These are phyloP conservation scores for Brenthis hecate DNA, from an alignment of 2,888 invertebrate species.

Conservation along the genomic window DNA sequence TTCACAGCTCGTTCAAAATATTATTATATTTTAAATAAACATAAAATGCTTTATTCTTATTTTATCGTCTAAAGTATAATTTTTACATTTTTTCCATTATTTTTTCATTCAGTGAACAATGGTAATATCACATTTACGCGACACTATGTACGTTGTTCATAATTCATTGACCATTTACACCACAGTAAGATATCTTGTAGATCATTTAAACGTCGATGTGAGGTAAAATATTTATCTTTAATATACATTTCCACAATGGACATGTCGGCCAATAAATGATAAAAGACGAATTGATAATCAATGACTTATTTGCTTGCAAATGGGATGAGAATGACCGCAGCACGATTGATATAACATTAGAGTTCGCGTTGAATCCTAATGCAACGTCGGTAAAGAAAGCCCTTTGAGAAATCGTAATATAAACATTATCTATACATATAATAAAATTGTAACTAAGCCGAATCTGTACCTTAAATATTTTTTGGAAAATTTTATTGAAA, in stretches of 20 bases:
- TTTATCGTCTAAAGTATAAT: too few relatives aligned
- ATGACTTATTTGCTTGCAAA: conserved; percentile 64
- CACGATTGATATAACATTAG: conserved; percentile 40
- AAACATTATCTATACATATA: not conserved
- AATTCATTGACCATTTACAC: conserved; percentile 8
- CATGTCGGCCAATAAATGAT: conserved; percentile 52
- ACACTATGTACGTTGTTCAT: not conserved
- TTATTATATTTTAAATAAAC: too few relatives aligned
- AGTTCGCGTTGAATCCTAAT: conserved; percentile 34
- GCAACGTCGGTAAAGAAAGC: conserved; percentile 8
- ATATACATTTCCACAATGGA: conserved; percentile 16
- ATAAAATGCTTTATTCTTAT: too few relatives aligned
- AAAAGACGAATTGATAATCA: conserved; percentile 51
- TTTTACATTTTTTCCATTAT: not conserved
- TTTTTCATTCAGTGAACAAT: not conserved
- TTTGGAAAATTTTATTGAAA: too few relatives aligned
- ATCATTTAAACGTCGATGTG: conserved; percentile 7
- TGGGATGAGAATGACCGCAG: conserved; percentile 50
- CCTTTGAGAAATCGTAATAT: conserved; percentile 12
- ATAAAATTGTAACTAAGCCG: too few relatives aligned
- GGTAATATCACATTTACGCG: not conserved
- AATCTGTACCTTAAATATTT: too few relatives aligned
- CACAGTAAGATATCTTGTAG: not conserved
- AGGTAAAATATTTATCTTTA: conserved; percentile 5
- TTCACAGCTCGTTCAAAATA: too few relatives aligned